Evolutionary conservation across 2,888 invertebrate species (phyloP).

Genomic region (Drosophila paramelanica): DNA sequence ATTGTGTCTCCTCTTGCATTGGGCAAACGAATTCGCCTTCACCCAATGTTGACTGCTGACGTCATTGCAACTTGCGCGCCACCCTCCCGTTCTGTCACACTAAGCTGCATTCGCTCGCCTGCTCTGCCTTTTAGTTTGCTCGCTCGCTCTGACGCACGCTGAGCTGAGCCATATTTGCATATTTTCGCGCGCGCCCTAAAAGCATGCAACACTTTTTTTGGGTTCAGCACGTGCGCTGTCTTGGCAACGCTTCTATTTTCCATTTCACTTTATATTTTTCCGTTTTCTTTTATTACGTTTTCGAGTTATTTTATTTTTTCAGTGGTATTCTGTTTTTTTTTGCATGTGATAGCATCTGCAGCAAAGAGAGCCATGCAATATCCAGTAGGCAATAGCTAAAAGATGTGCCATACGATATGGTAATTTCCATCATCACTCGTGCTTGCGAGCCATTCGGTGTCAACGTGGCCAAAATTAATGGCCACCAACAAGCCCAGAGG

Average conservation of each 20-base stretch:
- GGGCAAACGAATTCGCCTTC: slow-evolving; percentile 25
- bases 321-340: slow-evolving; percentile 23
- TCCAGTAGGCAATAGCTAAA: slow-evolving; percentile 15
- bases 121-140: neutral
- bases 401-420: slow-evolving; percentile 51
- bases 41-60: slow-evolving; percentile 54
- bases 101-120: slow-evolving; percentile 8
- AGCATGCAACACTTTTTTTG: slow-evolving; percentile 66
- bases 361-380: slow-evolving; percentile 6
- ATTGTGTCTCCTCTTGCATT: slow-evolving; percentile 43
- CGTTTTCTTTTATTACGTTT: slow-evolving; percentile 14
- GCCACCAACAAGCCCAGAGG: slow-evolving; percentile 21
- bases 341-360: slow-evolving; percentile 49
- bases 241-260: slow-evolving; percentile 42
- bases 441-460: slow-evolving; percentile 45
- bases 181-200: slow-evolving; percentile 62
- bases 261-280: slow-evolving; percentile 22
- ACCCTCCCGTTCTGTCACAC: neutral
- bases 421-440: slow-evolving; percentile 62
- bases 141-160: slow-evolving; percentile 7
- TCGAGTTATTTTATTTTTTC: slow-evolving; percentile 30
- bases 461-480: slow-evolving; percentile 40
- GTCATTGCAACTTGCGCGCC: slow-evolving; percentile 47
- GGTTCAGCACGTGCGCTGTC: slow-evolving; percentile 54
- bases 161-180: slow-evolving; percentile 53